Evolutionary conservation across 1,140 invertebrate genomes (phyloP).

Genomic region (Bicyclus anynana): DNA sequence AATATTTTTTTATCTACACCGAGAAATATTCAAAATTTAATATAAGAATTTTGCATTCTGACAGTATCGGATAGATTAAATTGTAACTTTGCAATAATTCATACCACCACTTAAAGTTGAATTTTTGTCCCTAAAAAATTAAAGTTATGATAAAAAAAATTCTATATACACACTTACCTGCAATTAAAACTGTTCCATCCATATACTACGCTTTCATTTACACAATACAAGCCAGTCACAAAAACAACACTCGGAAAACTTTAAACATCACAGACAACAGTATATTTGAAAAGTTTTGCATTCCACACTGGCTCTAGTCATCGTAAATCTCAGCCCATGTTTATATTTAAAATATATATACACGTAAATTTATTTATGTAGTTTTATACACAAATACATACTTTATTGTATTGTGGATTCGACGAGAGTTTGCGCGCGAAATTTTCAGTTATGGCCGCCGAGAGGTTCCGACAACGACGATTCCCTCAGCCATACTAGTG

Average conservation of each 20-base stretch:
- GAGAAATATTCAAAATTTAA: no score
- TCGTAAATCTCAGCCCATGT: constrained; percentile 6
- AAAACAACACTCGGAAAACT: not conserved
- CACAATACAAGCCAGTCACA: not conserved
- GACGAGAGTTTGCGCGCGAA: constrained; percentile 51
- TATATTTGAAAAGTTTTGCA: constrained; percentile 5
- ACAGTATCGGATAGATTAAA: no score
- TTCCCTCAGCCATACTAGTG: constrained; percentile 42
- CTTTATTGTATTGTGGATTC: constrained; percentile 18
- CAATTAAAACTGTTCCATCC: not conserved
- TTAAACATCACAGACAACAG: not conserved
- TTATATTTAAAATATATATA: not conserved
- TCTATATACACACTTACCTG: no score
- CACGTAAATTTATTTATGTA: constrained; percentile 10
- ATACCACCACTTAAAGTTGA: no score
- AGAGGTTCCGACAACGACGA: constrained; percentile 33
- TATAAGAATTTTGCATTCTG: no score
- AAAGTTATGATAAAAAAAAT: no score
- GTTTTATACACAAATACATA: constrained; percentile 18
- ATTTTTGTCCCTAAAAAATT: no score
- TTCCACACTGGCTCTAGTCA: not conserved
- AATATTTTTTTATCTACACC: no score
- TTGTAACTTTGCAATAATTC: no score
- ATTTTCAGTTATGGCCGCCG: constrained; percentile 24
- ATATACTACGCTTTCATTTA: not conserved